phyloP scores from a whole-genome alignment of 2,797 vertebrate species.

The Tiaroga cobitis region DNA sequence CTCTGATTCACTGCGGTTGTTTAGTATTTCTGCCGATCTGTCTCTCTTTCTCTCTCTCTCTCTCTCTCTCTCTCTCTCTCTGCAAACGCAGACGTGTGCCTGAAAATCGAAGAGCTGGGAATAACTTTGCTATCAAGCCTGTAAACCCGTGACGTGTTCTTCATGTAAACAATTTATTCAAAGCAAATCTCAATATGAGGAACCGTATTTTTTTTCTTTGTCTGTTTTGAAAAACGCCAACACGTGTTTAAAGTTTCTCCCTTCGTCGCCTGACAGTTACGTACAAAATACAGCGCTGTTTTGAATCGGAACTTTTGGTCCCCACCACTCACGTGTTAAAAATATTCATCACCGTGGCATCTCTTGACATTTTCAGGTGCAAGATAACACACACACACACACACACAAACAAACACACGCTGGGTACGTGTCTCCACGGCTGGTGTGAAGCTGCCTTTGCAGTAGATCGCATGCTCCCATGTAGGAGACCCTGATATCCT shows the following conservation, averaged over 20 bases:
- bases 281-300: slow-evolving; percentile 61
- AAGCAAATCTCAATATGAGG: slow-evolving; percentile 44
- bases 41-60: background rate
- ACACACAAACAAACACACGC: slow-evolving; percentile 42
- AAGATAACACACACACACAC: slow-evolving; percentile 38
- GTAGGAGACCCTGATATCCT: slow-evolving; percentile 61
- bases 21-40: slow-evolving; percentile 16
- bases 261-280: background rate
- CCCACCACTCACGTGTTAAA: slow-evolving; percentile 32
- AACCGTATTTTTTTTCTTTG: slow-evolving; percentile 11
- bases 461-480: slow-evolving; percentile 57
- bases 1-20: slow-evolving; percentile 41
- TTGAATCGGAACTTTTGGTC: slow-evolving; percentile 37
- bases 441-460: slow-evolving; percentile 61
- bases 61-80: slow-evolving; percentile 2
- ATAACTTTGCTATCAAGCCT: slow-evolving; percentile 17
- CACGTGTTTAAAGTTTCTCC: background rate
- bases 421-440: slow-evolving; percentile 50
- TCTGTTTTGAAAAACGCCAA: slow-evolving; percentile 21
- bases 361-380: slow-evolving; percentile 37
- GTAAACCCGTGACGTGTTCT: slow-evolving; percentile 22
- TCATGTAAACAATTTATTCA: slow-evolving; percentile 47
- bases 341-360: slow-evolving; percentile 52
- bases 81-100: slow-evolving; percentile 35
- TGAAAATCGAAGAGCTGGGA: slow-evolving; percentile 21